Percentiles rank a stretch among this genome's conserved stretches.
These are phyloP conservation scores for Allenopithecus nigroviridis DNA, from an alignment of 2,797 vertebrate genomes.

Conservation along the genomic window DNA sequence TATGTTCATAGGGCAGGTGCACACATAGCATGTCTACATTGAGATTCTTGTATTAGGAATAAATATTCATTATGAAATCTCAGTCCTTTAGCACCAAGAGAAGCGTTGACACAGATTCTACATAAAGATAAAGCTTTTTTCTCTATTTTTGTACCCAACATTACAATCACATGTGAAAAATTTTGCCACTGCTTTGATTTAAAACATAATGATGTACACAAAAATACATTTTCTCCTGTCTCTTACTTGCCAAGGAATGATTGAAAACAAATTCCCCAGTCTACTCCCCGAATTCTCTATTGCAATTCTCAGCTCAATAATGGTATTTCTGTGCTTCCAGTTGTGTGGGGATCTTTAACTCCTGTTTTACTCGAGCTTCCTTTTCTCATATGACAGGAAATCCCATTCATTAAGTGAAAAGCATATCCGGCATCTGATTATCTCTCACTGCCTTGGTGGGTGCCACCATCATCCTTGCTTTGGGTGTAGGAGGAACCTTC, in stretches of 20 bases:
- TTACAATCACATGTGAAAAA: neutral
- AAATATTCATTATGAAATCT: neutral
- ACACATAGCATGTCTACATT: neutral
- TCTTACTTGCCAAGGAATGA: neutral
- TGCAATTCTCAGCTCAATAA: neutral
- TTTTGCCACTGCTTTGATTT: slow-evolving; percentile 10
- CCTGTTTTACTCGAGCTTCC: neutral
- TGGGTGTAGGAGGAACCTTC: neutral
- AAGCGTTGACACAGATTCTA: neutral
- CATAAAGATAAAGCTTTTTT: neutral
- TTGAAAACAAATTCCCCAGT: neutral
- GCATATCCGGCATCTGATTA: neutral
- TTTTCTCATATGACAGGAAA: neutral
- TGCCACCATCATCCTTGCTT: neutral
- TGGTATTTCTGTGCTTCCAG: neutral
- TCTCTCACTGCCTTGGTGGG: neutral
- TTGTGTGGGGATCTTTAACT: neutral
- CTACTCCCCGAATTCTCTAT: neutral
- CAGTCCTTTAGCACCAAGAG: neutral
- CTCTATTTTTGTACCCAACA: neutral
- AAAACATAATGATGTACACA: neutral
- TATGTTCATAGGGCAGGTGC: neutral
- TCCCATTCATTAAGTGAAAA: neutral
- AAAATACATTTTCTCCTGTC: neutral
- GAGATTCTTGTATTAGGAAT: neutral